Evolutionary conservation across 2,888 invertebrate species (phyloP).

Genomic region (Drepanosiphum platanoidis): DNA sequence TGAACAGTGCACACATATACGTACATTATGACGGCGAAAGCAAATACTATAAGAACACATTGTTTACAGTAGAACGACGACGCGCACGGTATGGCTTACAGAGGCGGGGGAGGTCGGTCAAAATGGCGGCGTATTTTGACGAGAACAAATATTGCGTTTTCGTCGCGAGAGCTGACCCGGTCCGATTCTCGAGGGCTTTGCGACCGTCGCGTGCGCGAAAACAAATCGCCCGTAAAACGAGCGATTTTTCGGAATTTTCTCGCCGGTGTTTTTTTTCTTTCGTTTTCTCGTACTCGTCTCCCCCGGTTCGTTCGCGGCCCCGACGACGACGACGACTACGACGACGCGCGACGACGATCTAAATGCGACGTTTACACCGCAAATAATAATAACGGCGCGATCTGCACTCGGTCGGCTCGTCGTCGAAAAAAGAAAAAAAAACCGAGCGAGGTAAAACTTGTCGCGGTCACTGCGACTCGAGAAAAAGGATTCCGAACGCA

Average conservation of each 20-base stretch:
- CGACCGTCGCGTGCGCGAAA: not conserved
- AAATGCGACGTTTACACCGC: not conserved
- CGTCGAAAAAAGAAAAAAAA: not conserved
- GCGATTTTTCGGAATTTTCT: no score
- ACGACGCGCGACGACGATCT: not conserved
- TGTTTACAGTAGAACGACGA: conserved; percentile 37
- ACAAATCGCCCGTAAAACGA: not conserved
- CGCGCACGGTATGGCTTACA: not conserved
- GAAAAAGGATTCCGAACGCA: no score
- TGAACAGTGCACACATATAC: no score
- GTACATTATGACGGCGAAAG: not conserved
- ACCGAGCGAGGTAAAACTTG: not conserved
- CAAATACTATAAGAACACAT: conserved; percentile 24
- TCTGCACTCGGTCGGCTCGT: not conserved
- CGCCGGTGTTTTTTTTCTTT: no score
- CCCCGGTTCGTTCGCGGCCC: not conserved
- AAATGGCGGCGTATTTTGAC: not conserved
- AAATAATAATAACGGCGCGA: not conserved
- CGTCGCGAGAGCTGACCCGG: not conserved
- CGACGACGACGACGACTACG: not conserved
- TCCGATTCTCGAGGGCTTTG: not conserved
- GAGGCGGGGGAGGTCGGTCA: not conserved
- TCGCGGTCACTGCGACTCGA: no score
- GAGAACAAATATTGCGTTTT: conserved; percentile 14
- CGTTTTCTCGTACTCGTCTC: not conserved